Evolutionary conservation across 2,888 invertebrate species (phyloP).

Genomic region (Chrysina gloriosa): DNA sequence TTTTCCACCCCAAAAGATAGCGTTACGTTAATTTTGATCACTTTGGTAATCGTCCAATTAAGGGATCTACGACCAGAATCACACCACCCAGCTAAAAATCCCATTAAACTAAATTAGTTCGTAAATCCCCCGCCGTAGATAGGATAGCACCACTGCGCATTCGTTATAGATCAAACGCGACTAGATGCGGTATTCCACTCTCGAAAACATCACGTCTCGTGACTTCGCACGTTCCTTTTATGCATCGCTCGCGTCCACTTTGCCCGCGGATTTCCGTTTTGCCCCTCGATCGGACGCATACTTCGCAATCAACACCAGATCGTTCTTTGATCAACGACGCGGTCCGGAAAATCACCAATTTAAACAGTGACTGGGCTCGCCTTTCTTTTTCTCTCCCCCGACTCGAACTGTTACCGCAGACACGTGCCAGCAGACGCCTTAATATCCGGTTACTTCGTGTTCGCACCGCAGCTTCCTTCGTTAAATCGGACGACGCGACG

Average conservation of each 20-base stretch:
- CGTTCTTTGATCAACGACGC: conserved; percentile 37
- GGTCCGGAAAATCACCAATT: conserved; percentile 38
- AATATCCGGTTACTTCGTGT: conserved; percentile 42
- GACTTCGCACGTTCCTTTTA: neutral
- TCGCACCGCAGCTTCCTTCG: conserved; percentile 15
- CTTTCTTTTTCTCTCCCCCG: neutral
- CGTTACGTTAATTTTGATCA: too few species aligned
- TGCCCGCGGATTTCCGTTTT: conserved; percentile 18
- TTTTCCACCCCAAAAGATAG: too few species aligned
- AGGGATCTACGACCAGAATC: too few species aligned
- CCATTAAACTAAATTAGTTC: too few species aligned
- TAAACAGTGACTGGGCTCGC: conserved; percentile 30
- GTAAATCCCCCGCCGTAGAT: too few species aligned
- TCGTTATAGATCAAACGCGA: too few species aligned
- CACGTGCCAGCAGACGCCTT: conserved; percentile 38
- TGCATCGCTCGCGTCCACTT: neutral
- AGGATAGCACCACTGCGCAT: too few species aligned
- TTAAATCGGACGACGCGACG: too few species aligned
- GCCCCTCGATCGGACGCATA: conserved; percentile 13
- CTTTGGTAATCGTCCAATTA: too few species aligned
- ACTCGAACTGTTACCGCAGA: conserved; percentile 30
- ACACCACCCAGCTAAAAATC: too few species aligned
- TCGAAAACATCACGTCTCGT: neutral
- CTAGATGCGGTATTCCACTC: too few species aligned
- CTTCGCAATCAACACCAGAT: conserved; percentile 32